phyloP scores from a whole-genome alignment of 2,888 invertebrate genomes.

The Nomada fabriciana region DNA sequence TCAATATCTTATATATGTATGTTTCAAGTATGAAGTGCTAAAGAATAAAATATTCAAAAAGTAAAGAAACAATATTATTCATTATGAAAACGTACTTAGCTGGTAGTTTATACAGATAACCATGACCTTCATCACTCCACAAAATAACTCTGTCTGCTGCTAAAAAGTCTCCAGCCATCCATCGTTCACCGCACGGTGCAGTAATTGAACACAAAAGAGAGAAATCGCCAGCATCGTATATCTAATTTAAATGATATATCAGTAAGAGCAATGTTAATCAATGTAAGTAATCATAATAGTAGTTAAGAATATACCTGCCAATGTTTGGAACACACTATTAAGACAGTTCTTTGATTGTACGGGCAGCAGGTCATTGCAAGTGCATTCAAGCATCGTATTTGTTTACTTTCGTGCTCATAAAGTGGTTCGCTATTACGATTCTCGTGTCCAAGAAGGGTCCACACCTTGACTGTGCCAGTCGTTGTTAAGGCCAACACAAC shows the following conservation, averaged over 20 bases:
- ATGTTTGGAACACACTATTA: conserved; percentile 98
- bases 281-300: conserved; percentile 4
- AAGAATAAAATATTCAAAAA: conserved; percentile 2
- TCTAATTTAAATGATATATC: conserved; percentile 83
- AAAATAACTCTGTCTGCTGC: conserved; percentile 96
- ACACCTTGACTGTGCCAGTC: conserved; percentile 98
- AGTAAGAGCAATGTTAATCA: conserved; percentile 10
- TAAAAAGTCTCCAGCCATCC: conserved; percentile 98
- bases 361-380: conserved; percentile 96
- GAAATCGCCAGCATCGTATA: conserved; percentile 95
- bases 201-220: conserved; percentile 96
- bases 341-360: conserved; percentile 97
- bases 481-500: conserved; percentile 97
- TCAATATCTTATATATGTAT: conserved; percentile 7
- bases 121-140: conserved; percentile 98
- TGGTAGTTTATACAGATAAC: conserved; percentile 97
- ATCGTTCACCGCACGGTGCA: conserved; percentile 95
- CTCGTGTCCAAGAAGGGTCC: conserved; percentile 96
- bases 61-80: conserved; percentile 25
- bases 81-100: conserved; percentile 91
- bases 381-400: conserved; percentile 97
- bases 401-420: conserved; percentile 99
- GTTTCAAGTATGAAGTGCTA: conserved; percentile 15
- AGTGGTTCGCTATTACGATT: conserved; percentile 94
- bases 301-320: conserved; percentile 91